phyloP scores from a whole-genome alignment of 2,113 vertebrate species.

The Odocoileus hemionus region DNA sequence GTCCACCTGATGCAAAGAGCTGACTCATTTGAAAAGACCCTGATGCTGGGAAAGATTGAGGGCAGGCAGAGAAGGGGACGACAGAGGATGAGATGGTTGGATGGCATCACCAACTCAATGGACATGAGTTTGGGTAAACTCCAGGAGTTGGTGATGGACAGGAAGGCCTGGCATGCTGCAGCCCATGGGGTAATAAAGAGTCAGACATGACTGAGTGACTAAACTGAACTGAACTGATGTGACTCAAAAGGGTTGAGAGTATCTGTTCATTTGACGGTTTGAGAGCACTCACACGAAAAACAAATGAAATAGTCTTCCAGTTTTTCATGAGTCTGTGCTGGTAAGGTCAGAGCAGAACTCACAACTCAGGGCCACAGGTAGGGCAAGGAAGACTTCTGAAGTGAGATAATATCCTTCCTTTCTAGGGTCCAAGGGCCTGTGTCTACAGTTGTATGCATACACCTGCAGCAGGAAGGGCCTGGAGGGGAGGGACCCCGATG shows the following conservation, averaged over 20 bases:
- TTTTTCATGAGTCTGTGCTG: neutral
- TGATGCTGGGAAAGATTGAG: too few relatives aligned
- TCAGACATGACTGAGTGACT: too few relatives aligned
- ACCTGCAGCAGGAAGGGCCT: neutral
- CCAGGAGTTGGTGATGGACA: too few relatives aligned
- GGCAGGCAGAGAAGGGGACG: too few relatives aligned
- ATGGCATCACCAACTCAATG: too few relatives aligned
- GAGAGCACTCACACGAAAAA: neutral
- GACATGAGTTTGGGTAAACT: too few relatives aligned
- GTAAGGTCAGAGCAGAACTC: neutral
- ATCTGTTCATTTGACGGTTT: neutral
- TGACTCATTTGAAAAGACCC: too few relatives aligned
- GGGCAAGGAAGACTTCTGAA: neutral
- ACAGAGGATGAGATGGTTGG: too few relatives aligned
- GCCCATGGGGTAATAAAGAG: too few relatives aligned
- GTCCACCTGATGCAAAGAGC: too few relatives aligned
- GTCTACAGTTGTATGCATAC: neutral
- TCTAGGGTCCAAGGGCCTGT: neutral
- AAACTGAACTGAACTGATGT: neutral
- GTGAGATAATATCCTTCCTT: neutral
- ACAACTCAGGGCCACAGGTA: neutral
- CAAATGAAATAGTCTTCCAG: neutral
- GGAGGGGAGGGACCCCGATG: neutral
- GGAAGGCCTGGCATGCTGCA: too few relatives aligned
- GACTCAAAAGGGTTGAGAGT: neutral